Conservation (phyloP, 1,140 invertebrate genomes). For the roundworm (Caenorhabditis elegans) region DNA sequence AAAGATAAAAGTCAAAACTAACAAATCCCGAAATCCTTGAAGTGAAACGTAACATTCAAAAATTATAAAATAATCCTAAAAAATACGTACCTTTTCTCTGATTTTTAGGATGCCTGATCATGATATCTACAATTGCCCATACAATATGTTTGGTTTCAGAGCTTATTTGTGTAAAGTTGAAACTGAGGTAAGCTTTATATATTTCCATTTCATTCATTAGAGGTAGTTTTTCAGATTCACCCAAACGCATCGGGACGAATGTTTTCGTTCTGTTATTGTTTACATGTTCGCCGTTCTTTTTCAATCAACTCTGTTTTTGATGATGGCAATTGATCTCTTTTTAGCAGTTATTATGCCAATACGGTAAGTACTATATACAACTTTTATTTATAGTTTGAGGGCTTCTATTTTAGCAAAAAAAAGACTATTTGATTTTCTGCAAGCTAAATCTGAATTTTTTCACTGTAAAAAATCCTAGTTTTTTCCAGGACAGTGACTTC, state of each 20-base stretch:
- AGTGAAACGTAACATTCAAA: no score
- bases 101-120: neutral
- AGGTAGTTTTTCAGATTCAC: neutral
- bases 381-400: no score
- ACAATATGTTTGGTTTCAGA: slow-evolving; percentile 12
- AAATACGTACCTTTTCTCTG: no score
- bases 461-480: no score
- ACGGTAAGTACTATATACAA: neutral
- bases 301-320: slow-evolving; percentile 5
- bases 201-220: neutral
- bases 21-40: no score
- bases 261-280: neutral
- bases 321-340: slow-evolving; percentile 6
- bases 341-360: neutral
- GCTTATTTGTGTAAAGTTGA: neutral
- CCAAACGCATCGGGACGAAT: slow-evolving; percentile 5
- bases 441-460: no score
- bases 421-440: no score
- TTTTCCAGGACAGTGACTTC: no score
- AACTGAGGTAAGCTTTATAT: neutral
- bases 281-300: slow-evolving; percentile 18
- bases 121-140: neutral
- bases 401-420: no score
- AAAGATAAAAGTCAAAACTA: no score
- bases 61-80: no score